Evolutionary conservation across 2,113 vertebrate species (phyloP).

Genomic region (Odontesthes bonariensis): DNA sequence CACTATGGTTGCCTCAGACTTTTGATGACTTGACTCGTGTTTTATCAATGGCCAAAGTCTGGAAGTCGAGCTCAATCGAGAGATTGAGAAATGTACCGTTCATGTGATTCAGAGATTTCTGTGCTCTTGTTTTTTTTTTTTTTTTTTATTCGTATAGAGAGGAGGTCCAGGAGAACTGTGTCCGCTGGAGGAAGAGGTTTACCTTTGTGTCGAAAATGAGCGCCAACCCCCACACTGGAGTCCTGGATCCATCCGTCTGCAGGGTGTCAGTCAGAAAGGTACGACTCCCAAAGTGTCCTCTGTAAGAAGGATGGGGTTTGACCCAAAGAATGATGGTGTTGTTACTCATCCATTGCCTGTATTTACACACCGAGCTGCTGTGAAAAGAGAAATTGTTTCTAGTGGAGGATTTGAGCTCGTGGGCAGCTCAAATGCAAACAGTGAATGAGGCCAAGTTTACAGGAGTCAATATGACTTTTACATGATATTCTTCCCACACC

Average conservation of each 20-base stretch:
- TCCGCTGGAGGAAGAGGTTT: slow-evolving; percentile 96
- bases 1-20: too few species aligned
- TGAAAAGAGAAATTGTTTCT: too few species aligned
- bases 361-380: not conserved
- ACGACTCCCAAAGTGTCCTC: slow-evolving; percentile 36
- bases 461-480: too few species aligned
- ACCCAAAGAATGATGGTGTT: not conserved
- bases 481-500: too few species aligned
- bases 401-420: too few species aligned
- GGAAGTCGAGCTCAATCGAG: too few species aligned
- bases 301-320: not conserved
- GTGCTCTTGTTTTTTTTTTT: not conserved
- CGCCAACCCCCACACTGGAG: slow-evolving; percentile 93
- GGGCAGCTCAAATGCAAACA: too few species aligned
- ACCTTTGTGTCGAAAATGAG: slow-evolving; percentile 98
- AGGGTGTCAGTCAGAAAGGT: slow-evolving; percentile 97
- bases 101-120: too few species aligned
- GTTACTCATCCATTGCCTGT: not conserved
- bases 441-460: too few species aligned
- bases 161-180: slow-evolving; percentile 96
- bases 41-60: not conserved
- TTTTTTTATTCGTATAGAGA: slow-evolving; percentile 77
- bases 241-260: slow-evolving; percentile 95
- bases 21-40: not conserved
- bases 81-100: too few species aligned